A percentile compares a stretch with the other conserved stretches of the same genome.
These are phyloP conservation scores for Chiroxiphia lanceolata DNA, from an alignment of 2,797 vertebrate genomes.

Conservation along the genomic window DNA sequence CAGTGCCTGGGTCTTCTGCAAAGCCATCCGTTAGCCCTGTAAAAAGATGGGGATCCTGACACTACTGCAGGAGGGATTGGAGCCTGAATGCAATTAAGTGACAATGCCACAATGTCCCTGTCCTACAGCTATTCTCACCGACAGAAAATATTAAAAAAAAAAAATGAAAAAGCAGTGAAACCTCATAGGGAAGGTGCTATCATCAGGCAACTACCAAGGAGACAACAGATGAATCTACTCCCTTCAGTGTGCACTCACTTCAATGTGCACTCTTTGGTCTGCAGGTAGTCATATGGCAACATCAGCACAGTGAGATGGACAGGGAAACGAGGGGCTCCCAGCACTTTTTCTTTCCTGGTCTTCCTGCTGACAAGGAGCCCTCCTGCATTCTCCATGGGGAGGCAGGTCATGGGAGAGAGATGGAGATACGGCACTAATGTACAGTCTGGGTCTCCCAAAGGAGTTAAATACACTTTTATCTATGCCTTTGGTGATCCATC, in stretches of 20 bases:
- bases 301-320: fast-evolving
- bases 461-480: background rate
- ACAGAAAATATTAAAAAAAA: background rate
- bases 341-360: background rate
- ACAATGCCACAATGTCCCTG: background rate
- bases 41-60: background rate
- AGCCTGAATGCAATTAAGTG: background rate
- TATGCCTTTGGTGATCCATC: background rate
- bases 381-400: background rate
- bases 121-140: background rate
- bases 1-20: background rate
- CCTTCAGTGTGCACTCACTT: background rate
- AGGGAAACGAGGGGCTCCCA: background rate
- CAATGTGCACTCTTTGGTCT: background rate
- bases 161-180: background rate
- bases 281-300: fast-evolving
- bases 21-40: background rate
- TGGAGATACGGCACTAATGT: background rate
- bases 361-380: background rate
- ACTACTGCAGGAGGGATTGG: background rate
- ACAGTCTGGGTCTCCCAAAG: background rate
- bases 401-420: background rate
- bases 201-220: background rate
- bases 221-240: background rate
- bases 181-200: background rate